A percentile compares a stretch with the other conserved stretches of the same genome.
Evolutionary conservation across 2,113 vertebrate species (phyloP).

Genomic region (Pteronura brasiliensis): DNA sequence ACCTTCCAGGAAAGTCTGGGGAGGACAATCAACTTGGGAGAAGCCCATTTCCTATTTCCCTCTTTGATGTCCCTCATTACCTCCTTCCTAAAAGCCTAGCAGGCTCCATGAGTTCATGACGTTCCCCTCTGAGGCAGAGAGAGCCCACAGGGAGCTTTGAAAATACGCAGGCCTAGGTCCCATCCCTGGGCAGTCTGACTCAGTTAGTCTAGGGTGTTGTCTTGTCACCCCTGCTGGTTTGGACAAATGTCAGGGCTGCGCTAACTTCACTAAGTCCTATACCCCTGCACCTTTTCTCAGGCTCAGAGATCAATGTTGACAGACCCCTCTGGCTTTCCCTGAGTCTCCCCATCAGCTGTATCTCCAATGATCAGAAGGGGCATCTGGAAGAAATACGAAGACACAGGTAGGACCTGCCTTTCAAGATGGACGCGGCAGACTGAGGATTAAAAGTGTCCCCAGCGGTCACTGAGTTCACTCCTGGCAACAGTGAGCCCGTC

Average conservation of each 20-base stretch:
- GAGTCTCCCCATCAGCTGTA: not conserved
- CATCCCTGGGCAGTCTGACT: not conserved
- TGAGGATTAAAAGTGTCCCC: not conserved
- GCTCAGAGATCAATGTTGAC: not conserved
- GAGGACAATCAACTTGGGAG: not conserved
- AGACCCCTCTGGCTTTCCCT: not conserved
- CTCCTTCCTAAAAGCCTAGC: not conserved
- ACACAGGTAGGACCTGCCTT: not conserved
- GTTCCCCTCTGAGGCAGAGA: not conserved
- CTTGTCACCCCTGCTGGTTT: not conserved
- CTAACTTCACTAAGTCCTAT: not conserved
- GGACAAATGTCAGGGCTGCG: fast-evolving
- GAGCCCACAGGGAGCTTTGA: not conserved
- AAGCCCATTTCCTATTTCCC: not conserved
- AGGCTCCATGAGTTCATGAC: no score
- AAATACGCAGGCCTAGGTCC: not conserved
- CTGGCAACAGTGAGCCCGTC: not conserved
- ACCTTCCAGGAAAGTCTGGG: not conserved
- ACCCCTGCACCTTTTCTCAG: not conserved
- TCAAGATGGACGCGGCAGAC: not conserved
- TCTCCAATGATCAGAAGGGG: not conserved
- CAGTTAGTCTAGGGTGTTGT: not conserved
- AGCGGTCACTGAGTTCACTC: not conserved
- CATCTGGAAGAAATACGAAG: not conserved
- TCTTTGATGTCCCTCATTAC: not conserved